Conservation (phyloP, 23 tunicate genomes). For the Halocynthia aurantium region DNA sequence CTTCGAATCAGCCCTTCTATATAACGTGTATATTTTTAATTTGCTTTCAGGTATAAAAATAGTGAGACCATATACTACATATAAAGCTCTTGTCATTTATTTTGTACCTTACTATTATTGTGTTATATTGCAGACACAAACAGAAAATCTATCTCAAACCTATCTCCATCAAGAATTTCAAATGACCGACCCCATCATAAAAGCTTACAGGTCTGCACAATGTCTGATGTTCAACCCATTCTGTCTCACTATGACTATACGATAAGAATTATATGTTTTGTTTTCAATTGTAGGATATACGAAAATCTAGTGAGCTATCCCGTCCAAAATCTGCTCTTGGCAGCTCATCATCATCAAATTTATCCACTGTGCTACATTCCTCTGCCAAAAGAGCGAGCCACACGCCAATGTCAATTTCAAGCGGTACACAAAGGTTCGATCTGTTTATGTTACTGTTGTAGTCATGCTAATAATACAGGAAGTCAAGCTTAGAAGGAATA, state of each 20-base stretch:
- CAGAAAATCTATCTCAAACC: conserved; percentile 7
- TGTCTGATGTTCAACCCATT: neutral
- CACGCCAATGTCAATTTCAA: too few species aligned
- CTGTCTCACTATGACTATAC: neutral
- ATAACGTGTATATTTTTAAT: too few species aligned
- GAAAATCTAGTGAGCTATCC: neutral
- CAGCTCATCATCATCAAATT: neutral
- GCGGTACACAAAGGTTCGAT: too few species aligned
- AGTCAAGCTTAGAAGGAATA: too few species aligned
- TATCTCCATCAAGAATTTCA: neutral
- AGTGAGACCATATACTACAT: too few species aligned
- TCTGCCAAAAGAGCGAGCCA: too few species aligned
- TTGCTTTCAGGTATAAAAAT: too few species aligned
- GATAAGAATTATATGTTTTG: neutral
- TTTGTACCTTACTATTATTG: too few species aligned
- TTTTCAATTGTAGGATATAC: conserved; percentile 18
- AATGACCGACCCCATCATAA: conserved; percentile 6
- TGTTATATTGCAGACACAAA: neutral
- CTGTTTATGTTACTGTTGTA: too few species aligned
- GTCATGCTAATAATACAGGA: too few species aligned
- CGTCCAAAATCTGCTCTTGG: conserved; percentile 32
- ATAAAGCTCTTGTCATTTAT: too few species aligned
- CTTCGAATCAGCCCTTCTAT: too few species aligned
- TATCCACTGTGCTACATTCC: conserved; percentile 13
- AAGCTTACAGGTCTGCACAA: conserved; percentile 11